phyloP scores from a whole-genome alignment of 2,888 invertebrate genomes.

The Adelphocoris suturalis region DNA sequence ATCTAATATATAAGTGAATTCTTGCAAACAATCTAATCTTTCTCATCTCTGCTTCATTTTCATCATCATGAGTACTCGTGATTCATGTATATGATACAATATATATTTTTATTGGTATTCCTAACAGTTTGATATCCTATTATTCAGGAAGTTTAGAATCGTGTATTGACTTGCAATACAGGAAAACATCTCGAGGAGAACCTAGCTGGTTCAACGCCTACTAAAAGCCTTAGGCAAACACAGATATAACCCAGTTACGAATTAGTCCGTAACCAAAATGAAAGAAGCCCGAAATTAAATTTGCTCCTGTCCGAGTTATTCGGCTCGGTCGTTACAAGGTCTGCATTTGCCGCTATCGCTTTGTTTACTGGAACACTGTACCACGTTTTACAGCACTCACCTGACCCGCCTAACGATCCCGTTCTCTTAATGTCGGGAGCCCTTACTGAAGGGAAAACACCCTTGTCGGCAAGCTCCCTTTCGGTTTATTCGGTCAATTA shows the following conservation, averaged over 20 bases:
- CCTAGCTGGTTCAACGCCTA: too few relatives aligned
- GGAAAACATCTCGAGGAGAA: too few relatives aligned
- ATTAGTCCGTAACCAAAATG: neutral
- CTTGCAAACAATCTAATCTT: too few relatives aligned
- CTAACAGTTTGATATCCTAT: too few relatives aligned
- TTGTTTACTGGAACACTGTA: slow-evolving; percentile 14
- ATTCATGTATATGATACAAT: too few relatives aligned
- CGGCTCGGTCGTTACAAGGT: neutral
- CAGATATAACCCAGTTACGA: neutral
- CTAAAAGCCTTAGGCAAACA: too few relatives aligned
- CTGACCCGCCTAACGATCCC: slow-evolving; percentile 11
- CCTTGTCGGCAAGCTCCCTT: neutral
- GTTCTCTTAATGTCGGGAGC: neutral
- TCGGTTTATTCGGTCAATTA: slow-evolving; percentile 36
- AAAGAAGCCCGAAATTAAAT: neutral
- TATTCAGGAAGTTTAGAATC: too few relatives aligned
- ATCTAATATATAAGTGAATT: too few relatives aligned
- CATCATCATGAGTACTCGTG: too few relatives aligned
- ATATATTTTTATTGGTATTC: too few relatives aligned
- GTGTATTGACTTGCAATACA: too few relatives aligned
- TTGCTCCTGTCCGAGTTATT: neutral
- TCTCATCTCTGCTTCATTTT: too few relatives aligned
- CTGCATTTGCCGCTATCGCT: neutral
- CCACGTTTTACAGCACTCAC: neutral
- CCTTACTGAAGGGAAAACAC: slow-evolving; percentile 1